phyloP scores from a whole-genome alignment of 2,888 invertebrate genomes.

The Amorpha juglandis region DNA sequence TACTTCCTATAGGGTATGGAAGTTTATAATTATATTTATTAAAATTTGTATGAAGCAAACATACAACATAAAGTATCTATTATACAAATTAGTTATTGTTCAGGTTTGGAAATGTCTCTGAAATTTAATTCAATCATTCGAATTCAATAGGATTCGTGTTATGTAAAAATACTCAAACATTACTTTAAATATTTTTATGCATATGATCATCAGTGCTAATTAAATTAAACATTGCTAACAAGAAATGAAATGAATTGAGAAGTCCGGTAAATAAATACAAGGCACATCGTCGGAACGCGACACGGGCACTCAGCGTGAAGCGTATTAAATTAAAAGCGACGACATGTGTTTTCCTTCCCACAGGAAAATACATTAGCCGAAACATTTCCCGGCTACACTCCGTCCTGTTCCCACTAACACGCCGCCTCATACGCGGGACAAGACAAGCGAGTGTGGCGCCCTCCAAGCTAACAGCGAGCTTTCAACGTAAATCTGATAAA shows the following conservation, averaged over 20 bases:
- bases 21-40: not conserved
- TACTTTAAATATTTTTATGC: not conserved
- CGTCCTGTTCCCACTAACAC: slow-evolving; percentile 55
- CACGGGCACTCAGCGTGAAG: slow-evolving; percentile 78
- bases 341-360: slow-evolving; percentile 84
- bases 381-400: slow-evolving; percentile 71
- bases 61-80: not conserved
- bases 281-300: slow-evolving; percentile 50
- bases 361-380: slow-evolving; percentile 83
- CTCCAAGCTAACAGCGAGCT: slow-evolving; percentile 79
- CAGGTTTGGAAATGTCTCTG: not conserved
- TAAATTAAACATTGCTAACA: slow-evolving; percentile 20
- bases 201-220: slow-evolving; percentile 3
- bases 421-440: slow-evolving; percentile 41
- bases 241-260: slow-evolving; percentile 34
- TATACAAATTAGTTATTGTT: not conserved
- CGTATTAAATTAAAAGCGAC: slow-evolving; percentile 84
- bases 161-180: not conserved
- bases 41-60: not conserved
- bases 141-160: not conserved
- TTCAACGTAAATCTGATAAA: slow-evolving; percentile 84
- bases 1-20: not conserved
- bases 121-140: no score
- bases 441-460: slow-evolving; percentile 65
- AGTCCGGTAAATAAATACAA: slow-evolving; percentile 26